Evolutionary conservation across 2,888 invertebrate species (phyloP), one percentile per base, ranked within the genome.

Genomic region (Erebia palarica): DNA sequence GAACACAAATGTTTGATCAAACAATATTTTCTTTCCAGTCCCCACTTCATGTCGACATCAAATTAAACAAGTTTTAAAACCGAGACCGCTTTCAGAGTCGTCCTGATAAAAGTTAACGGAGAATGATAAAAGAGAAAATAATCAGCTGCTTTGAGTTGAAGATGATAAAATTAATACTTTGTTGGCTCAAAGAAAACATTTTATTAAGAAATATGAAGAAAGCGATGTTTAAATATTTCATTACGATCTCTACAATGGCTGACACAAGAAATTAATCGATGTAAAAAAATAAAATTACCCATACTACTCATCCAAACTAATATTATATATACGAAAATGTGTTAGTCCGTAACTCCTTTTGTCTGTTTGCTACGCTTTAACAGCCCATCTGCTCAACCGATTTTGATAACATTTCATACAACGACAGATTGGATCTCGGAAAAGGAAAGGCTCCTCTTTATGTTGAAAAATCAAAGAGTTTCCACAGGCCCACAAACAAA

Each of bases 21-120:
- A 91, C 87, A 91, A 91, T 91, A 92, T 91, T 90, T 89, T 88
- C 86, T 84, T 83, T 82, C 75, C 77, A 80, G 81, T 81, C 82
- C 81, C 83, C 87, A 89, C 91, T 91, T 82, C 81, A 87, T 91
- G 91, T 92, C 88, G 89, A 91, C 91, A 92, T 89, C 88, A 88
- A 84, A 87, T 87, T 87, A 91, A 91, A 91, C 86, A 92, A 82
- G 82, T 87, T 86, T 85, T 82, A 67, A 83, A 86, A 82, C 82
- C 81, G 78, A 80, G 80, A 82, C 84, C 83, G 83, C 82, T 80
- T 80, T 80, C 76, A 84, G 81, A 81, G 81, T 84, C 82, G 83
- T 84, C 83, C 82, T 85, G 89, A 90, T 90, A 86, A 87, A 75
- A 87, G 80, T 88, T 87, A 87, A 88, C 83, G 84, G 81, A 47